These are phyloP conservation scores for Cydia splendana DNA, from an alignment of 1,140 invertebrate genomes.

Conservation along the genomic window DNA sequence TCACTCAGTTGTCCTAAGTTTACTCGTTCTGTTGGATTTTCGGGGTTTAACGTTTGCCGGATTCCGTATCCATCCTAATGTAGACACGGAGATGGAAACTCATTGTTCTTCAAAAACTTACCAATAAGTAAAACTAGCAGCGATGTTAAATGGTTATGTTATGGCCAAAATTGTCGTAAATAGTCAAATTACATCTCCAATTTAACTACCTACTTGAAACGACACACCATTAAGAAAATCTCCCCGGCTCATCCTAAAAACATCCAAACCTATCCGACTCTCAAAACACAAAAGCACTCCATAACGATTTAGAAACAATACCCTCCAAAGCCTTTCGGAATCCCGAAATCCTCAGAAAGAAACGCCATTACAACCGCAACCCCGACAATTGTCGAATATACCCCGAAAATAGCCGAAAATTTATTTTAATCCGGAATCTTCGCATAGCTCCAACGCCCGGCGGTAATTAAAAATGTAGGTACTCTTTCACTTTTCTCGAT, in stretches of 20 bases:
- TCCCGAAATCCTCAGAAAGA: conserved; percentile 26
- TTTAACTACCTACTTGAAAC: background rate
- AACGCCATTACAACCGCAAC: conserved; percentile 15
- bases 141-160: background rate
- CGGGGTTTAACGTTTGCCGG: background rate
- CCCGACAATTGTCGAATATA: conserved; percentile 16
- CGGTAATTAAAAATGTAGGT: conserved; percentile 30
- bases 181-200: conserved; percentile 1
- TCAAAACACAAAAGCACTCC: conserved; percentile 26
- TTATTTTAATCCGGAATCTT: conserved; percentile 15
- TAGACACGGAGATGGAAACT: background rate
- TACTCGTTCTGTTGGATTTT: conserved; percentile 5
- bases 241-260: conserved; percentile 20
- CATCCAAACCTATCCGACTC: background rate
- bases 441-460: background rate
- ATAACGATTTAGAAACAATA: conserved; percentile 33
- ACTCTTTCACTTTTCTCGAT: conserved; percentile 30
- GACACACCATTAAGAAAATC: conserved; percentile 26
- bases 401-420: conserved; percentile 19
- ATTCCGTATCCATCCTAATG: conserved; percentile 1
- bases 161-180: too few species aligned
- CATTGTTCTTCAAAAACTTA: background rate
- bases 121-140: background rate
- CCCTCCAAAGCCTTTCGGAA: conserved; percentile 19
- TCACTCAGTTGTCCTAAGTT: conserved; percentile 1